Evolutionary conservation across 2,113 vertebrate genomes (phyloP).

Genomic region (Turnix velox): DNA sequence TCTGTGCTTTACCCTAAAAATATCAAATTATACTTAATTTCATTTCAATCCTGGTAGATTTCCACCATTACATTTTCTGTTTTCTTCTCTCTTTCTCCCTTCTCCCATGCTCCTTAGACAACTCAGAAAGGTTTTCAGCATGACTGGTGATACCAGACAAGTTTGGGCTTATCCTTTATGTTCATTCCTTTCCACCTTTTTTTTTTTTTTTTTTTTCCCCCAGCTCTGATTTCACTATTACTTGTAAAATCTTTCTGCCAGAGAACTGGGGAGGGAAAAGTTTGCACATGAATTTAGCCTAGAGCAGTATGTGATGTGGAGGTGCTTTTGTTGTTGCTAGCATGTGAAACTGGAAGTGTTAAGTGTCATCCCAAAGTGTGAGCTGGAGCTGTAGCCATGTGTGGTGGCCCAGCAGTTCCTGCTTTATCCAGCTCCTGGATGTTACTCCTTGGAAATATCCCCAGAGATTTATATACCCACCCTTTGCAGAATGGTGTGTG

Average conservation of each 20-base stretch:
- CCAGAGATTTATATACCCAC: neutral
- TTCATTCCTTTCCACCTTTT: neutral
- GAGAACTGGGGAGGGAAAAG: neutral
- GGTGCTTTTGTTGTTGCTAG: neutral
- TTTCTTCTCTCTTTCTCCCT: neutral
- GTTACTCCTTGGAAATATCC: neutral
- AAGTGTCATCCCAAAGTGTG: neutral
- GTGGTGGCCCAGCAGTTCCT: neutral
- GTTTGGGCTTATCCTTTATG: neutral
- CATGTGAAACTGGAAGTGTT: neutral
- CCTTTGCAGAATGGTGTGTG: neutral
- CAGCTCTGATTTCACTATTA: neutral
- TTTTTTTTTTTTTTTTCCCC: no score
- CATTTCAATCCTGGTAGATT: neutral
- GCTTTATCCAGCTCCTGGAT: neutral
- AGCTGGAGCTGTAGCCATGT: neutral
- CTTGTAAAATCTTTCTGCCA: neutral
- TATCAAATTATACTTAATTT: neutral
- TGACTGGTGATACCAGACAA: accelerated
- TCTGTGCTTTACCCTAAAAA: neutral
- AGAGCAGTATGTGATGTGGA: neutral
- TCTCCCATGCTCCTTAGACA: neutral
- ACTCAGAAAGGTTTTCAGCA: neutral
- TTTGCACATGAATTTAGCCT: neutral
- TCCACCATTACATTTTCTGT: neutral